Percentiles rank a stretch among this genome's conserved stretches.
Conservation (phyloP, 2,888 invertebrate species). For the Hartigia nigra region DNA sequence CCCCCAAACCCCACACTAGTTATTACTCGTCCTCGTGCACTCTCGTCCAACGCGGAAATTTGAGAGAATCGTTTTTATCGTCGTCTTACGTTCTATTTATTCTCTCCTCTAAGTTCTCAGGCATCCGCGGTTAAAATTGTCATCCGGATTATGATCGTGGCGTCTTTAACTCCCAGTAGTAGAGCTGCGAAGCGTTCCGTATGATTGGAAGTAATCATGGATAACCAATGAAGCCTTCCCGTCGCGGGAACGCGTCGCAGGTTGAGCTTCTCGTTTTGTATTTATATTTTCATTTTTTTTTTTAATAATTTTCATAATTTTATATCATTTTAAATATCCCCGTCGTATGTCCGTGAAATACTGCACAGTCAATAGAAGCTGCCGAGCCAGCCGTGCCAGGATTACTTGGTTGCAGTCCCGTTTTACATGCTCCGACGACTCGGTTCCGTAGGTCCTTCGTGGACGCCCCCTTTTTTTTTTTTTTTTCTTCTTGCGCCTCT, state of each 20-base stretch:
- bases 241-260: slow-evolving; percentile 9
- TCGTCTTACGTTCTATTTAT: neutral
- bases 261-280: slow-evolving; percentile 1
- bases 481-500: neutral
- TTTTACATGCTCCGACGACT: neutral
- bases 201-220: neutral
- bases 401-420: slow-evolving; percentile 5
- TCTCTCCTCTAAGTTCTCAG: neutral
- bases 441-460: neutral
- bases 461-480: slow-evolving; percentile 4
- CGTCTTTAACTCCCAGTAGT: neutral
- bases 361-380: slow-evolving; percentile 37
- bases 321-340: neutral
- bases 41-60: neutral
- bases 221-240: neutral
- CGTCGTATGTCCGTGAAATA: slow-evolving; percentile 26
- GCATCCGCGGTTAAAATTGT: neutral
- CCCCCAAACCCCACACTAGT: neutral
- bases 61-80: neutral
- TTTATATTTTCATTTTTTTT: slow-evolving; percentile 1
- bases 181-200: neutral
- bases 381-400: slow-evolving; percentile 20
- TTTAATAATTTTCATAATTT: neutral
- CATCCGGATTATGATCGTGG: neutral
- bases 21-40: neutral